Evolutionary conservation across 2,888 invertebrate genomes (phyloP), one percentile per base, ranked within the genome.

Genomic region (Drosophila sordidula): DNA sequence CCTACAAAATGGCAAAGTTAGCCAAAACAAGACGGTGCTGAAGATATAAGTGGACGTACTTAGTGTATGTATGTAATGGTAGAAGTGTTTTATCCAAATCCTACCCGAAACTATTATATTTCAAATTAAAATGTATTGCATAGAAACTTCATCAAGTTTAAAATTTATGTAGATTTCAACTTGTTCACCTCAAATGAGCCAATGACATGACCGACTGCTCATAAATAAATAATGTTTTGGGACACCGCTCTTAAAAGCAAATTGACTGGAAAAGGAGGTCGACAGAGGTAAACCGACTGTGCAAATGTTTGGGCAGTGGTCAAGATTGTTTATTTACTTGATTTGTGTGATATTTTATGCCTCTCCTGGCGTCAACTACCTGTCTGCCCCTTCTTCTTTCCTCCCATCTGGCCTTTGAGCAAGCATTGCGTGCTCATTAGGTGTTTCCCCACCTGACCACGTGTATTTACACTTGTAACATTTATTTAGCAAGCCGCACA

Each of bases 241-340:
- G 74, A 64, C 67, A 66, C 75, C 55, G 57, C 65, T 66, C 61
- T 62, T 80, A 56, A 73, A 58, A 72, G 44, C 61, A 75, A 82
- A 82, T 82, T 75, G 87, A 69, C 57, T 78, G 84, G 70, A 82
- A 86, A 83, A 65, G 63, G 83, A 45, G 67, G 51, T 26, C 56
- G 50, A 62, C 49, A 42, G 49, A 49, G 52, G 32, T 38, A 73
- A 76, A 67, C 62, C 73, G 75, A 47, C 63, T 82, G 66, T 64
- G 49, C 65, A 74, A 82, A 71, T 82, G 69, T 71, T 71, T 70
- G 63, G 69, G 59, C 69, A 61, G 45, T 75, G 77, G 80, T 71
- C 77, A 71, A 61, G 54, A 54, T 45, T 74, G 74, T 75, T 77
- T 65, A 62, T 55, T 75, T 44, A 50, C 63, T 68, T 68, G 69